Base-by-base conservation (phyloP, 2,888 invertebrate genomes). In the Drosophila siamana region DNA sequence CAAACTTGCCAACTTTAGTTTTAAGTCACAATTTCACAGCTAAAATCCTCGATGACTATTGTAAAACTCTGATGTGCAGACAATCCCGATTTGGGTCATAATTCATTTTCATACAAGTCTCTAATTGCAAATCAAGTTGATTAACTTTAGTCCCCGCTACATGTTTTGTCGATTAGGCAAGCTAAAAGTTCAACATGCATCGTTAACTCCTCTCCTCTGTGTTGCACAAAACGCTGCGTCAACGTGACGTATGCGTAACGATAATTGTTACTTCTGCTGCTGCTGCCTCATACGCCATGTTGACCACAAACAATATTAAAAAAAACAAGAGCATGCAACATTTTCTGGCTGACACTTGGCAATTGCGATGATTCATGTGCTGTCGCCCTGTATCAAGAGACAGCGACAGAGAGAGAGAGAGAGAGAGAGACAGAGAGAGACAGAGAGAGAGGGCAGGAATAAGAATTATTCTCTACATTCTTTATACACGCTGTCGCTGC, bases 241-340 rank as follows among this genome's bases (percentile, higher is more conserved):
- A 60, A 70, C 77, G 30, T 74, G 84, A 67, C 87, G 71, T 86
- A 81, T 86, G 80, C 66, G 72, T 67, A 74, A 83, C 52, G 51
- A 30, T 28, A 54, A 48, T 60, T 56, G 56, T 52, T 47, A 36
- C 50, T 47, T n/a, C n/a, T n/a, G n/a, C n/a, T 43, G 36, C 50
- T n/a, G n/a, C 46, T 43, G 28, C 68, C 43, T 43, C 75, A 79
- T 69, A 48, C 80, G 76, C 64, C 78, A 33, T 60, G 68, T 71
- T 68, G 44, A 38, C 61, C 68, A 57, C 63, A 47, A 56, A 36
- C 15, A n/a, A 41, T 15, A 48, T 24, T 9, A 54, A 19, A 36
- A 48, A 22, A 22, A 51, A 22, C 66, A 60, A 33, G 33, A 33
- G 33, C 46, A 40, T 63, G 65, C 62, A 82, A 67, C 62, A 82